Base-by-base conservation (phyloP, 2,888 invertebrate genomes). In the Ypsolopha sequella region DNA sequence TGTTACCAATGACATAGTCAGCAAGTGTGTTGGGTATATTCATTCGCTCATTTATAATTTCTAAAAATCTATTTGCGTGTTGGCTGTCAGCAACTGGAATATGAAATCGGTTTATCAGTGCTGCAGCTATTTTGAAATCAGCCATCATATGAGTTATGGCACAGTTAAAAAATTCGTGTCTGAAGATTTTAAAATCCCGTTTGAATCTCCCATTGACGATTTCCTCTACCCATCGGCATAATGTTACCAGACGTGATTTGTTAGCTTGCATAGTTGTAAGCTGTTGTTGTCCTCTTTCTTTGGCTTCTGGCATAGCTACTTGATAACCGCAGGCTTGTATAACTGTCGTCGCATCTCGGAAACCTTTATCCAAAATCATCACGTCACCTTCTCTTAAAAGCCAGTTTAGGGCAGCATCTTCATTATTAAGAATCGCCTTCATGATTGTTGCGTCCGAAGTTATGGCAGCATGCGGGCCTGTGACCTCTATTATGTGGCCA, bases 381-480 rank as follows among this genome's bases (percentile, higher is more conserved):
- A 50, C 36, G 44, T 50, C 43, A 36, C 44, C 50, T 24, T 43
- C 43, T 11, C 36, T 35, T 44, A 50, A 44, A 34, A 50, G 11
- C 44, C 43, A 50, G 36, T 43, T 36, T 36, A 44, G 34, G 36
- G 36, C 50, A 13, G 43, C 43, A 35, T 36, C 14, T 9, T 44
- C 36, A 43, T 50, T 43, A 24, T 24, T 24, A 9, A 50, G 36
- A 50, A 50, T 43, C 13, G n/a, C 36, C 7, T 50, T 52, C 49
- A 60, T 52, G 38, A 56, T 56, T 9, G 45, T 41, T n/a, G 56
- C 55, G 53, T 57, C 56, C 6, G 46, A 53, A 13, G 41, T 54
- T n/a, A 56, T 58, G 10, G 58, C 58, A 49, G 57, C 49, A 56
- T 56, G 54, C n/a, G 60, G 57, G n/a, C 58, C 58, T 13, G 51